Conservation (phyloP, 2,888 invertebrate genomes). For the Acrocera orbiculus region DNA sequence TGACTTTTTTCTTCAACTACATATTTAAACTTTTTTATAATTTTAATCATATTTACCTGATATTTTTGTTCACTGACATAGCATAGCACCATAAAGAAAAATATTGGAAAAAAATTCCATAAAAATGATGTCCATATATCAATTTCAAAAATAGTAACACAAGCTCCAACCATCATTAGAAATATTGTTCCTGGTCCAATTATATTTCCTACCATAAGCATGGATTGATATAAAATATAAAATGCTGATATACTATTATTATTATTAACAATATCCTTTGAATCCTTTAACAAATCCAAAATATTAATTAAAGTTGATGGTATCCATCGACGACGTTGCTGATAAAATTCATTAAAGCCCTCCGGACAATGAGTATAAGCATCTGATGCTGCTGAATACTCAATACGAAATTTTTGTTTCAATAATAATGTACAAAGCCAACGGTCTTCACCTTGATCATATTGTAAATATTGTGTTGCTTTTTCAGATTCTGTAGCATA, state of each 20-base stretch:
- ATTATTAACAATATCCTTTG: slow-evolving; percentile 56
- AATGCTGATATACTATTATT: slow-evolving; percentile 79
- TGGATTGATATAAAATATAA: slow-evolving; percentile 56
- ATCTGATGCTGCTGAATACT: slow-evolving; percentile 90
- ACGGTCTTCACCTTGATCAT: slow-evolving; percentile 92
- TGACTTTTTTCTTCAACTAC: too few species aligned
- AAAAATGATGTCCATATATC: slow-evolving; percentile 49
- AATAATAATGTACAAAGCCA: slow-evolving; percentile 87
- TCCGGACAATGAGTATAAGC: slow-evolving; percentile 91
- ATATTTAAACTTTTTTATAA: too few species aligned
- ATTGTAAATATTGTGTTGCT: slow-evolving; percentile 75
- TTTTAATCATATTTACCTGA: slow-evolving; percentile 42
- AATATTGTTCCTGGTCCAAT: slow-evolving; percentile 59
- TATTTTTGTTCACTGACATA: slow-evolving; percentile 39
- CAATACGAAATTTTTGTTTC: slow-evolving; percentile 80
- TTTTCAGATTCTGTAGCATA: slow-evolving; percentile 65
- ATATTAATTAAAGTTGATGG: slow-evolving; percentile 94
- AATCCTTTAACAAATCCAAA: slow-evolving; percentile 65
- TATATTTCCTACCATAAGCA: slow-evolving; percentile 53
- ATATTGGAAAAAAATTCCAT: slow-evolving; percentile 49
- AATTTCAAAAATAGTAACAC: slow-evolving; percentile 53
- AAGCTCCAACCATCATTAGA: slow-evolving; percentile 60
- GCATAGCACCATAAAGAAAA: slow-evolving; percentile 46
- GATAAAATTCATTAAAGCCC: slow-evolving; percentile 80
- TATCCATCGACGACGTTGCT: slow-evolving; percentile 88